Percentiles rank a stretch among this genome's conserved stretches.
Conservation (phyloP, 2,113 vertebrate genomes). For the Cepphus grylle region DNA sequence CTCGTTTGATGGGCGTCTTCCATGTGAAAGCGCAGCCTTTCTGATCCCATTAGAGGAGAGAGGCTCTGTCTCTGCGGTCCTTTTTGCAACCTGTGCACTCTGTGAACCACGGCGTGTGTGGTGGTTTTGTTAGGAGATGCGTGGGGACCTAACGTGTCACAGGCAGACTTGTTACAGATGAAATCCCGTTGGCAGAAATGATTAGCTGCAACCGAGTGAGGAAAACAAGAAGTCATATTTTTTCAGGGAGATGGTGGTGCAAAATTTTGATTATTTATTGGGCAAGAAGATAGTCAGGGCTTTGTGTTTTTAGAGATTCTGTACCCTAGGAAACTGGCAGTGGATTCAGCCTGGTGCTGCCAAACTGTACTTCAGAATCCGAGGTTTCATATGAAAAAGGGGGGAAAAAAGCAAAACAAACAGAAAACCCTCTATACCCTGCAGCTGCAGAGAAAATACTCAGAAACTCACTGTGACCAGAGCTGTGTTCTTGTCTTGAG, state of each 20-base stretch:
- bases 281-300: constrained; percentile 10
- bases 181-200: neutral
- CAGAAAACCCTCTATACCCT: constrained; percentile 49
- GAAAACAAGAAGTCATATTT: neutral
- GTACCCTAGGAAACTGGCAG: constrained; percentile 36
- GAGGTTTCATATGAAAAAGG: constrained; percentile 34
- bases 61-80: neutral
- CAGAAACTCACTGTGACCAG: constrained; percentile 18
- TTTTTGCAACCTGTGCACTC: neutral
- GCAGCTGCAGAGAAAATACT: constrained; percentile 46
- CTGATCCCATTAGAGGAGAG: neutral
- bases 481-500: constrained; percentile 44
- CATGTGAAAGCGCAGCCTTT: neutral
- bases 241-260: neutral
- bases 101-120: fast-evolving
- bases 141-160: neutral
- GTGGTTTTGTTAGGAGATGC: neutral
- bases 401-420: neutral
- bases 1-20: neutral
- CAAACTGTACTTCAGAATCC: constrained; percentile 50
- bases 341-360: neutral
- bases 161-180: neutral
- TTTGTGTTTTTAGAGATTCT: constrained; percentile 38
- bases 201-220: neutral
- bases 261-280: neutral